Evolutionary conservation across 2,113 vertebrate species (phyloP).

Genomic region (Cygnus atratus): DNA sequence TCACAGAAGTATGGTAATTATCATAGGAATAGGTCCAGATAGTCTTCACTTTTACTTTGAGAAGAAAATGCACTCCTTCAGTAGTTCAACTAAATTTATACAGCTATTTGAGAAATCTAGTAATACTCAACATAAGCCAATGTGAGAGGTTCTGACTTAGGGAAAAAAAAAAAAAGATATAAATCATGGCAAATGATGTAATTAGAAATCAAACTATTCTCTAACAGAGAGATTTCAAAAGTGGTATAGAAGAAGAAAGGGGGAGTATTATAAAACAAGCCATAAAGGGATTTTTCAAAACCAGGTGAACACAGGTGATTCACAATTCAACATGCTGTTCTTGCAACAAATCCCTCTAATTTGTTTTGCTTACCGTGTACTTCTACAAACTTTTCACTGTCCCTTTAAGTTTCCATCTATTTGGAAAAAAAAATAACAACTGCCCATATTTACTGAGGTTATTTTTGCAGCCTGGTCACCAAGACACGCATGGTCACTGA

Average conservation of each 20-base stretch:
- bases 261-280: background rate
- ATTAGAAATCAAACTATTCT: background rate
- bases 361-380: background rate
- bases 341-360: background rate
- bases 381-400: background rate
- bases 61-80: background rate
- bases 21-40: background rate
- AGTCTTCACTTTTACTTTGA: background rate
- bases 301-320: background rate
- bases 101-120: background rate
- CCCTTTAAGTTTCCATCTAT: background rate
- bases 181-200: conserved; percentile 4
- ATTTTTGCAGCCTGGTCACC: background rate
- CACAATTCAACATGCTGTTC: background rate
- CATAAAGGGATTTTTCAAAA: background rate
- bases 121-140: background rate
- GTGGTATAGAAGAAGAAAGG: rapidly evolving
- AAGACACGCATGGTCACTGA: background rate
- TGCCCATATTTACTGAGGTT: background rate
- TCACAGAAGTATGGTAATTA: background rate
- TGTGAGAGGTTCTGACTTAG: background rate
- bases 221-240: background rate
- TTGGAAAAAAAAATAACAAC: background rate
- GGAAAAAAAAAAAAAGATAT: background rate
- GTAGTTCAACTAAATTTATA: background rate